Base-by-base conservation (phyloP, 2,113 vertebrate species). In the Chaenogobius annularis region DNA sequence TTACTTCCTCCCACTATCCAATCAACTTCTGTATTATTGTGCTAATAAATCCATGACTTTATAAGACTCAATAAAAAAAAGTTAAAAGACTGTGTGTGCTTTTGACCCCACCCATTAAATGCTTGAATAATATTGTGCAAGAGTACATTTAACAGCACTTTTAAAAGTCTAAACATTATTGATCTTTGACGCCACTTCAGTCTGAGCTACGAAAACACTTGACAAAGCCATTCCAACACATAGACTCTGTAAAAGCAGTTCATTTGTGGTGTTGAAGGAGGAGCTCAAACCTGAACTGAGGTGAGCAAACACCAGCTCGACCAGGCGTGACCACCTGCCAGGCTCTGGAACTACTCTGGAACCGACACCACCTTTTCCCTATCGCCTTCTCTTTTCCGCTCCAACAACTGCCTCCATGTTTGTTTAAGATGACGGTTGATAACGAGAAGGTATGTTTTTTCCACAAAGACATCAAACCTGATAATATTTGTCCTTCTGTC, bases 231-330 rank as follows among this genome's bases (percentile, higher is more conserved):
- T 63, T n/a, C 23, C 52, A 66, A 58, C 63, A 79, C 70, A 79
- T 76, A 78, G 69, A 68, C 22, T n/a, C 37, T 48, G 20, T 56
- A 44, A 14, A 64, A n/a, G 7, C 0, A 26, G 55, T 1, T 12
- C 5, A 56, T 66, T 64, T 26, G 46, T 20, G 62, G 64, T 68
- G 75, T 77, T 7, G 23, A 73, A 3, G 46, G 59, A 81, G 69
- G 80, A 80, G 52, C 82, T 31, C 37, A 40, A 31, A 70, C 31
- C 44, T 71, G 23, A 65, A 63, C 54, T 80, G 75, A 76, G 75
- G 69, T 75, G 59, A 80, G 76, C 47, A 79, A 80, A 83, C 52
- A 80, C 22, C 37, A 54, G 17, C 44, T 54, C 23, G 8, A 58
- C 66, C 64, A 48, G 20, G 37, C 50, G 69, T 35, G 22, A 47